These are phyloP conservation scores for Cebus imitator DNA, from an alignment of 2,113 vertebrate genomes.

Conservation along the genomic window DNA sequence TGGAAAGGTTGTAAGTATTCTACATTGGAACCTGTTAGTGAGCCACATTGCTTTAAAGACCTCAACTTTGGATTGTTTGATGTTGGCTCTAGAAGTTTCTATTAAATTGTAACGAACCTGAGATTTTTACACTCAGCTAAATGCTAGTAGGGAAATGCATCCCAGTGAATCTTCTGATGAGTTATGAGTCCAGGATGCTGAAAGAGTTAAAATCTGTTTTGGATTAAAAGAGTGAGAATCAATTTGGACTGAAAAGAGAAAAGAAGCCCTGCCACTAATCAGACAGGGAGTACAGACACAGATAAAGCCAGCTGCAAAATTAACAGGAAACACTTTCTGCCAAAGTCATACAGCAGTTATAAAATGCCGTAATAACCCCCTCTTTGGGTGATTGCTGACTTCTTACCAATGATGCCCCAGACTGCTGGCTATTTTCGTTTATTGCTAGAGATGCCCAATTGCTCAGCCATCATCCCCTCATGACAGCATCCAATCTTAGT, in stretches of 20 bases:
- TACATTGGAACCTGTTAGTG: not conserved
- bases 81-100: conserved; percentile 5
- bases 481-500: not conserved
- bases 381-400: conserved; percentile 1
- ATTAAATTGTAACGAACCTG: not conserved
- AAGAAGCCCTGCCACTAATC: not conserved
- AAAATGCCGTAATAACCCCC: not conserved
- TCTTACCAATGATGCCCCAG: not conserved
- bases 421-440: not conserved
- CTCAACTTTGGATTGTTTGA: not conserved
- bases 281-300: not conserved
- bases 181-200: not conserved
- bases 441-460: not conserved
- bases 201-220: conserved; percentile 38
- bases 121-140: not conserved
- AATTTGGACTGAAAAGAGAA: conserved; percentile 1
- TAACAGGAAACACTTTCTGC: conserved; percentile 6
- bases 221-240: conserved; percentile 29
- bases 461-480: not conserved
- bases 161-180: not conserved
- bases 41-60: not conserved
- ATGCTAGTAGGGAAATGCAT: not conserved
- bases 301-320: not conserved
- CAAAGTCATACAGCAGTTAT: not conserved
- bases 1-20: not conserved